Evolutionary conservation across 1,140 invertebrate genomes (phyloP), one percentile per base, ranked within the genome.

Genomic region (Pissodes strobi): DNA sequence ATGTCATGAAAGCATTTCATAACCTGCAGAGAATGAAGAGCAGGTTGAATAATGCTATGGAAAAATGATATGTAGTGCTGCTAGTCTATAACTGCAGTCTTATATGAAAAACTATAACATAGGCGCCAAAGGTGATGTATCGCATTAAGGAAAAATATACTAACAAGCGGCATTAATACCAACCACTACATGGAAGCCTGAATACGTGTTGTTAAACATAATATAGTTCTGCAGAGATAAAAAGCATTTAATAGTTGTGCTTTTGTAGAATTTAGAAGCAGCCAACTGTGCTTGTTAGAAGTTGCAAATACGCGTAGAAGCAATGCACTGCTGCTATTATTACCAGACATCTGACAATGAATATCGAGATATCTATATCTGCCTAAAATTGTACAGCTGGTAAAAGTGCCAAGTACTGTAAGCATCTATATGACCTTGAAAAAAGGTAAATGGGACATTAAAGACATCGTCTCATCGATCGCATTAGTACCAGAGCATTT

Each of bases 251-350:
- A 45, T 45, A 19, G 2, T 41, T 57, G 34, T 57, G 53, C 53
- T 49, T 57, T 49, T 9, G 53, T 57, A 25, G 53, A 57, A 41
- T 57, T 57, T 57, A 57, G 51, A 45, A n/a, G 10, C 12, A 15
- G 22, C 2, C 6, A 19, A n/a, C 12, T 53, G 43, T 17, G 38
- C 4, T 27, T 41, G 17, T 17, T 41, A 41, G n/a, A 57, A 53
- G 5, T 53, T 53, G 43, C 43, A 15, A 53, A 53, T 53, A 12
- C 49, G 9, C 49, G 30, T 38, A 53, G 30, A 34, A 30, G 5
- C 17, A 41, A 41, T 13, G 4, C 38, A 3, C 38, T 34, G 6
- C n/a, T 34, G 6, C 30, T 34, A n/a, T 34, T 34, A 34, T 34
- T 34, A 34, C 30, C 30, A 34, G 30, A 34, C n/a, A 34, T 34